Percentiles rank a stretch among this genome's conserved stretches.
These are phyloP conservation scores for Clupea harengus DNA, from an alignment of 2,113 vertebrate species.

Conservation along the genomic window DNA sequence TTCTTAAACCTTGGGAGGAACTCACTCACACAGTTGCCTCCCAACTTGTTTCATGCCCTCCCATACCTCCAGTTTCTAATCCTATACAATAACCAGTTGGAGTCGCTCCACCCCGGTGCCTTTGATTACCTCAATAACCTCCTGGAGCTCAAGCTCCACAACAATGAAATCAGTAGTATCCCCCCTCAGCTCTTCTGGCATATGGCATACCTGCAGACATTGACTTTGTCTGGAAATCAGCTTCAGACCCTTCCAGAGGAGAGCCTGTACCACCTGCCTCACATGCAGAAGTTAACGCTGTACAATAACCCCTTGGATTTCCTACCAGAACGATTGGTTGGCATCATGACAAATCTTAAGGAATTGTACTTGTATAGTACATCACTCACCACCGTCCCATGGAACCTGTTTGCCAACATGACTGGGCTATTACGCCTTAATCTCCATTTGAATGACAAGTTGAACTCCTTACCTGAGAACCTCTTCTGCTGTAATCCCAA, in stretches of 20 bases:
- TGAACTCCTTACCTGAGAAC: conserved; percentile 71
- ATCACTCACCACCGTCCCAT: conserved; percentile 76
- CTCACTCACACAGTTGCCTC: conserved; percentile 70
- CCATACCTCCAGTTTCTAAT: conserved; percentile 66
- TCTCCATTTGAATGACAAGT: conserved; percentile 68
- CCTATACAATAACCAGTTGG: conserved; percentile 74
- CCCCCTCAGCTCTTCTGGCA: conserved; percentile 71
- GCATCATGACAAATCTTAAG: conserved; percentile 74
- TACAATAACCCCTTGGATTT: conserved; percentile 77
- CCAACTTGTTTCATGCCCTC: conserved; percentile 70
- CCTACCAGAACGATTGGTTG: conserved; percentile 81
- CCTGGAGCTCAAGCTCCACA: conserved; percentile 69
- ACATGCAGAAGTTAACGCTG: conserved; percentile 72
- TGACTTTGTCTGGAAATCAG: conserved; percentile 76
- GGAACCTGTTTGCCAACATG: conserved; percentile 81
- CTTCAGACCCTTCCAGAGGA: conserved; percentile 71
- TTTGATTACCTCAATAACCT: conserved; percentile 73
- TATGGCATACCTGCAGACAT: conserved; percentile 64
- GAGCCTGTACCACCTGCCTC: conserved; percentile 75
- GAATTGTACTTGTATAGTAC: conserved; percentile 78
- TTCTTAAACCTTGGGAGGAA: conserved; percentile 78
- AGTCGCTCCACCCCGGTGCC: conserved; percentile 64
- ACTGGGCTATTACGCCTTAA: conserved; percentile 72
- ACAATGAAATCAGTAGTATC: conserved; percentile 72
- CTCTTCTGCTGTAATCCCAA: conserved; percentile 74